phyloP scores from a whole-genome alignment of 2,113 vertebrate genomes.

The Sceloporus undulatus region DNA sequence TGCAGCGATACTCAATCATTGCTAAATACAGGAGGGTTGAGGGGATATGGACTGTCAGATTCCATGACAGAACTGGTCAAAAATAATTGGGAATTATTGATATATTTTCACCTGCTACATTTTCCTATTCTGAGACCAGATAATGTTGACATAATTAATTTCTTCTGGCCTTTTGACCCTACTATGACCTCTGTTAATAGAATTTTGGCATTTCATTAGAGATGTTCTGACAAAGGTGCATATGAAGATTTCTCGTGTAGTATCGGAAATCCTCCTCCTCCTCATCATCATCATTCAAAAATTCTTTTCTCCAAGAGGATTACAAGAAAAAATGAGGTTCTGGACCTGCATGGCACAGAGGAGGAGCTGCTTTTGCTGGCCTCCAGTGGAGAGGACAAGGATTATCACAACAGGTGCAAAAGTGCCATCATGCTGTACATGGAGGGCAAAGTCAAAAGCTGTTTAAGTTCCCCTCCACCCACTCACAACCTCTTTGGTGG shows the following conservation, averaged over 20 bases:
- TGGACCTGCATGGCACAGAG: too few relatives aligned
- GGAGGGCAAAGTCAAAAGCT: too few relatives aligned
- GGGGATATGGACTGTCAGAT: too few relatives aligned
- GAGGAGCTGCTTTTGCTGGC: too few relatives aligned
- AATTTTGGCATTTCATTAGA: background rate
- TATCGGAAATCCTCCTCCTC: background rate
- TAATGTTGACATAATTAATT: slow-evolving; percentile 6
- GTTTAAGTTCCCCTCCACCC: too few relatives aligned
- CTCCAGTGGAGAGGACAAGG: too few relatives aligned
- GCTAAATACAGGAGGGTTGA: background rate
- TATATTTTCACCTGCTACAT: background rate
- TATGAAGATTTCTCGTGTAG: background rate
- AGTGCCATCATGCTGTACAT: too few relatives aligned
- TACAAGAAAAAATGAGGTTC: too few relatives aligned
- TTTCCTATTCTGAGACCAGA: background rate
- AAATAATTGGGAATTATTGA: background rate
- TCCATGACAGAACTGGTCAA: background rate
- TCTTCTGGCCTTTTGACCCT: background rate
- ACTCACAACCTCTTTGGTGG: too few relatives aligned
- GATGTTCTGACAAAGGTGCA: background rate
- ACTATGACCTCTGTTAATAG: background rate
- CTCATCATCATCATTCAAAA: too few relatives aligned
- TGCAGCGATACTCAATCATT: background rate
- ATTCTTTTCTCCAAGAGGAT: too few relatives aligned
- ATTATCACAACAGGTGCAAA: too few relatives aligned